phyloP scores from a whole-genome alignment of 2,797 vertebrate species.

The Mus caroli region DNA sequence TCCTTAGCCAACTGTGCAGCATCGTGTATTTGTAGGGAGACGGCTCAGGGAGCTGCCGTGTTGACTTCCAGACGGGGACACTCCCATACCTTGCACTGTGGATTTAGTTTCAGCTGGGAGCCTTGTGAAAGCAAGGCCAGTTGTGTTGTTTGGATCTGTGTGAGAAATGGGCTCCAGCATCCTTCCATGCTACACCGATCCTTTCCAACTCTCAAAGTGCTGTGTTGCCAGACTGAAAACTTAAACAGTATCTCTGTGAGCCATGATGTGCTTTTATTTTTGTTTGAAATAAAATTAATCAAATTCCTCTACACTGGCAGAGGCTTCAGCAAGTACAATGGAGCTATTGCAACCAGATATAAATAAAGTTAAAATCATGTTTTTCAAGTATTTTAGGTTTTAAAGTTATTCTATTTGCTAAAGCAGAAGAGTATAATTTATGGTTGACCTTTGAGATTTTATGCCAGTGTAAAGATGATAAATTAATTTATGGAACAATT shows the following conservation, averaged over 20 bases:
- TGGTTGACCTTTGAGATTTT: not conserved
- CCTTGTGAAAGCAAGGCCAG: slow-evolving; percentile 28
- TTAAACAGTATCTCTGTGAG: slow-evolving; percentile 34
- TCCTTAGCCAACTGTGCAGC: not conserved
- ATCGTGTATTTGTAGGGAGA: not conserved
- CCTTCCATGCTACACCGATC: slow-evolving; percentile 13
- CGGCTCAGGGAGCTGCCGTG: not conserved
- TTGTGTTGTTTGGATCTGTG: slow-evolving; percentile 49
- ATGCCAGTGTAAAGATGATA: slow-evolving; percentile 27
- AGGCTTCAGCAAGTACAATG: slow-evolving; percentile 53
- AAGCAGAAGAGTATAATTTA: slow-evolving; percentile 9
- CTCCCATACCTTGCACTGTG: not conserved
- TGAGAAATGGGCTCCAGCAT: slow-evolving; percentile 23
- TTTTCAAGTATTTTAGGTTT: slow-evolving; percentile 65
- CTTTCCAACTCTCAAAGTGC: slow-evolving; percentile 47
- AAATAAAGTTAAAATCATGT: slow-evolving; percentile 65
- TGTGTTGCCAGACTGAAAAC: slow-evolving; percentile 35
- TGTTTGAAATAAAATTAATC: slow-evolving; percentile 73
- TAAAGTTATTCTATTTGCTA: slow-evolving; percentile 50
- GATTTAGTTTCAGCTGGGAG: slow-evolving; percentile 38
- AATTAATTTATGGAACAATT: slow-evolving; percentile 47
- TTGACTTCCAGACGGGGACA: not conserved
- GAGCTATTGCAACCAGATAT: slow-evolving; percentile 40
- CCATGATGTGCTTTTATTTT: slow-evolving; percentile 59
- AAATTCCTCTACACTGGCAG: slow-evolving; percentile 47